Evolutionary conservation across 2,888 invertebrate genomes (phyloP), one percentile per base, ranked within the genome.

Genomic region (Troides aeacus): DNA sequence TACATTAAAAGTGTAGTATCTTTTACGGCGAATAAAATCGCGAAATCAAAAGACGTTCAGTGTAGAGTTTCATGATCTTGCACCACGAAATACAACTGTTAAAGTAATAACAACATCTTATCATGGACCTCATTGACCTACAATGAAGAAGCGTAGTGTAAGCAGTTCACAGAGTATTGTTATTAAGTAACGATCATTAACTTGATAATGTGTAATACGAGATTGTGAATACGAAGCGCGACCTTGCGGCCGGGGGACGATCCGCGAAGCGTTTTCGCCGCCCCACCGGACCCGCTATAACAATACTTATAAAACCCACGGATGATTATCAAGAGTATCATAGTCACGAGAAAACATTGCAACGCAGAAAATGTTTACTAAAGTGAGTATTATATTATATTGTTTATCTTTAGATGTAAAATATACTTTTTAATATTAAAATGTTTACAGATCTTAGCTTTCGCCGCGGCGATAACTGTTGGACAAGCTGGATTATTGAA

Each of bases 281-380:
- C 90, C 89, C 89, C 91, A 89, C 92, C 90, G 89, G 80, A 79
- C 79, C 76, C 78, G 72, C 82, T 72, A 76, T 81, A 78, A 76
- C 78, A 83, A 84, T 86, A 89, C 88, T 90, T 92, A 92, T 92
- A 92, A 92, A 92, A 92, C 87, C 86, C 85, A 88, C 84, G 75
- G 83, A 78, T 79, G 79, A 75, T 84, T 83, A 87, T 86, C 88
- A 84, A 81, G 84, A 83, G 84, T 85, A 88, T 88, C 87, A 87
- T 88, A 92, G 89, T 90, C 86, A 89, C 86, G 83, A 46, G 84
- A 86, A 83, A 79, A 83, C 81, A 80, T 85, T 81, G 82, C 84
- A 82, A 81, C 83, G 81, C 79, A 83, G 85, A 90, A 87, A 89
- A 92, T 92, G 92, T 89, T 91, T 79, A 75, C 87, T 73, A 89